Evolutionary conservation across 2,797 vertebrate species (phyloP), one percentile per base, ranked within the genome.

Genomic region (Picus viridis): DNA sequence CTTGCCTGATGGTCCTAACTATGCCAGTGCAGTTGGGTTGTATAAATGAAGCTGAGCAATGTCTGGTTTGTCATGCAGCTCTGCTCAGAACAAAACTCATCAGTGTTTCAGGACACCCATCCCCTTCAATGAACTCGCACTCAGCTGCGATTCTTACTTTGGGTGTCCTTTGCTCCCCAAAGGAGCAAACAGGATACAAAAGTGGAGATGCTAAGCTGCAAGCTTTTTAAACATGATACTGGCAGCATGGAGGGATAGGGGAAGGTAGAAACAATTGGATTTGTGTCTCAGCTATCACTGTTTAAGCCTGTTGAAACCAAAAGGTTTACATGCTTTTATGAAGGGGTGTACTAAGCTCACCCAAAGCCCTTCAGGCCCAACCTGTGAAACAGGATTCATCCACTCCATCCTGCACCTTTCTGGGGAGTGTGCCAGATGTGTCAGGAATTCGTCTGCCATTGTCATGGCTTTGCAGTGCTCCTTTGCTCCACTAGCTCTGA

Each of bases 341-440:
- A 70, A 27, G 34, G 56, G 7, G 32, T 51, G 39, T 47, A 32
- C 12, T 0, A 2, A 72, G 32, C 22, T 85, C 51, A 49, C 30
- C 5, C 58, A 78, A 54, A 83, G 45, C 36, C 20, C 19, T 89
- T 74, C 16, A 51, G 57, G 32, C 16, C 29, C n/a, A 59, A 43
- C 10, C 47, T 64, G 8, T 34, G 36, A 62, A 36, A 79, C 67
- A 80, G 12, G 24, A 51, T 65, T 74, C 1, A 6, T 19, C 62
- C 2, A 1, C 43, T 83, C 74, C 51, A 74, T 22, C 62, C 65
- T 83, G 7, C 34, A n/a, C 26, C 30, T 77, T 79, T 54, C 32
- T 12, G 14, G 54, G 57, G 32, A 83, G 30, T 0, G 0, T 23
- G 43, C n/a, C 59, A 70, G 49, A 22, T 4, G 1, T 7, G 3